Conservation (phyloP, 53 echinoderm and acorn worm genomes). For the Astropecten irregularis region DNA sequence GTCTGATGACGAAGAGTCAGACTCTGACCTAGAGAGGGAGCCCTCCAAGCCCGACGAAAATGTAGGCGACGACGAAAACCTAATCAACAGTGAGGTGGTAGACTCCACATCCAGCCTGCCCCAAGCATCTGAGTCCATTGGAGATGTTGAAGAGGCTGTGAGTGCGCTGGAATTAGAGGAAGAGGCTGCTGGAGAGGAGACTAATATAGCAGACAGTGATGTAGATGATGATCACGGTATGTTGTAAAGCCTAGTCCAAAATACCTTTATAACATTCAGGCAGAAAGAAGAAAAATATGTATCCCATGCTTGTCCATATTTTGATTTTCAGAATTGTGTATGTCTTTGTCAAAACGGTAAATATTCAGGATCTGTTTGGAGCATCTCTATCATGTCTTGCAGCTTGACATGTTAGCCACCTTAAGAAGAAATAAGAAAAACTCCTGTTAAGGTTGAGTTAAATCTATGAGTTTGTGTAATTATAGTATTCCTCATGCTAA, state of each 20-base stretch:
- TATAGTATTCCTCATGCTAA: no score
- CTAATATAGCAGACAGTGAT: background rate
- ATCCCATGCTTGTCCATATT: no score
- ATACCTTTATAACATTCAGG: no score
- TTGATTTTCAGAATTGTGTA: background rate
- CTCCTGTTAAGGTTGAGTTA: no score
- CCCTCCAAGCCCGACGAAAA: background rate
- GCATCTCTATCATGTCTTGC: no score
- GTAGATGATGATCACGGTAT: slow-evolving; percentile 15
- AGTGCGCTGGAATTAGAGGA: background rate
- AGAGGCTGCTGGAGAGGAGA: slow-evolving; percentile 48
- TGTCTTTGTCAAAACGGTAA: background rate
- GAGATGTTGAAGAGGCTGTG: slow-evolving; percentile 5
- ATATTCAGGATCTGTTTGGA: no score
- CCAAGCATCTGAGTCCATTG: background rate
- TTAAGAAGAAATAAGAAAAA: no score
- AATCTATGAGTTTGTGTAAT: no score
- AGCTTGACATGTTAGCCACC: no score
- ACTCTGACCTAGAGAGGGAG: slow-evolving; percentile 29
- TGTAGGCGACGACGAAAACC: background rate
- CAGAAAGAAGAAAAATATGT: no score
- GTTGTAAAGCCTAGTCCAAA: no score
- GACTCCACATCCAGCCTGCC: slow-evolving; percentile 58
- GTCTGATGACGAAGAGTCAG: slow-evolving; percentile 88
- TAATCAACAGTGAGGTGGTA: slow-evolving; percentile 51